Evolutionary conservation across 2,888 invertebrate species (phyloP), one percentile per base, ranked within the genome.

Genomic region (Cheiracanthium punctorium): DNA sequence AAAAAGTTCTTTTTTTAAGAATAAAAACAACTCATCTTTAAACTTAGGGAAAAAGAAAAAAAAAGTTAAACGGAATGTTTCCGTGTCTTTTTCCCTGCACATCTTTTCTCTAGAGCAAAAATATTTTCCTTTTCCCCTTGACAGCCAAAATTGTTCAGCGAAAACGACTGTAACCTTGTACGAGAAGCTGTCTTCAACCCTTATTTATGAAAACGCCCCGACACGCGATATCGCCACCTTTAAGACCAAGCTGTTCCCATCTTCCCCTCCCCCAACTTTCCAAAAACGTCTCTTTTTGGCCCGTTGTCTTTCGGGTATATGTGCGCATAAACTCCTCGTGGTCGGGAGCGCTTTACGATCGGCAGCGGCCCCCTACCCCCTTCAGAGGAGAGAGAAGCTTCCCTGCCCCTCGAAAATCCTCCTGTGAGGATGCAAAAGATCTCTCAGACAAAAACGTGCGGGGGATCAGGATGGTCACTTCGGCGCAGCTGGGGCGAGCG

Each of bases 401-500:
- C 65, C 65, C 72, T 24, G 12, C 7, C 58, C 24, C 58, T 58
- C 2, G 58, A 24, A 58, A 24, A 58, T 24, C 20, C 4, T 58
- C 58, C 12, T 1, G 14, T 7, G 58, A 17, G 2, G 20, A 24
- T 17, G 24, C 24, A n/a, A n/a, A n/a, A 24, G 58, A 58, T 73
- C 65, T 77, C 76, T 84, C 65, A 84, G 77, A 77, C 72, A 72
- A 84, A 84, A 72, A 28, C 14, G 58, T 32, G 52, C 32, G 58
- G 33, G 33, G 65, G 32, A 73, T 33, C 71, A 64, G 64, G 72
- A 64, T 77, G 82, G 82, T 84, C 82, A 84, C 69, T n/a, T 84
- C 67, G 82, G 24, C 82, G 82, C 82, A 84, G 82, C 82, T 84
- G 82, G 32, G 72, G 77, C 69, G 69, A 82, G 70, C 69, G 75